phyloP scores from a whole-genome alignment of 2,888 invertebrate genomes.

The Pachymerium ferrugineum region DNA sequence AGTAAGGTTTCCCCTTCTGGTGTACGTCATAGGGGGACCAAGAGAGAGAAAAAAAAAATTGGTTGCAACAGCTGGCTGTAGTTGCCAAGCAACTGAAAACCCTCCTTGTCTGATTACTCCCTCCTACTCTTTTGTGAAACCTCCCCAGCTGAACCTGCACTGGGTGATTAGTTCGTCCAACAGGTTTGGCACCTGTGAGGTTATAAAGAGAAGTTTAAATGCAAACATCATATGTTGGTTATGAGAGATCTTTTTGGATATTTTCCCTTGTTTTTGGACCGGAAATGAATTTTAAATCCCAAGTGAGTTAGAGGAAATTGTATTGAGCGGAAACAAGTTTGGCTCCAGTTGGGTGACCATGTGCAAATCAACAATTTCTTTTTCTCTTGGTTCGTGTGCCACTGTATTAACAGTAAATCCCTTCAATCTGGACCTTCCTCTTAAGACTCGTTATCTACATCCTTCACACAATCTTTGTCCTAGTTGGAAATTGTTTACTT shows the following conservation, averaged over 20 bases:
- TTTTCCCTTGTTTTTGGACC: conserved; percentile 4
- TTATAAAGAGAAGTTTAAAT: no score
- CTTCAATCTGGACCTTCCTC: conserved; percentile 9
- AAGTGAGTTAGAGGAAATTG: conserved; percentile 18
- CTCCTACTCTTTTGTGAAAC: neutral
- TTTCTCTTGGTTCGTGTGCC: neutral
- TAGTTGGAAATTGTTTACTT: no score
- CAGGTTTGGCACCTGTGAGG: conserved; percentile 27
- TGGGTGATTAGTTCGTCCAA: neutral
- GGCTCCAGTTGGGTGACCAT: conserved; percentile 19
- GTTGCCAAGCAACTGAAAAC: conserved; percentile 5
- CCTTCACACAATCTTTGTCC: no score
- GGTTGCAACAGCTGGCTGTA: neutral
- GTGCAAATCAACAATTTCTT: conserved; percentile 10
- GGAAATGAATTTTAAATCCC: neutral
- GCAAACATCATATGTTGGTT: no score
- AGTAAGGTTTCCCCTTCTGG: neutral
- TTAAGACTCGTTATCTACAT: neutral
- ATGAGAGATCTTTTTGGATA: neutral
- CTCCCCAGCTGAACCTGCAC: conserved; percentile 5
- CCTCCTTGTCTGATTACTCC: neutral
- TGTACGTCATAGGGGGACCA: neutral
- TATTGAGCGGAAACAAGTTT: conserved; percentile 1
- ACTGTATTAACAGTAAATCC: conserved; percentile 14
- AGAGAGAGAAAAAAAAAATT: neutral